A percentile compares a stretch with the other conserved stretches of the same genome.
phyloP scores from a whole-genome alignment of 2,797 vertebrate species.

The Tiaroga cobitis region DNA sequence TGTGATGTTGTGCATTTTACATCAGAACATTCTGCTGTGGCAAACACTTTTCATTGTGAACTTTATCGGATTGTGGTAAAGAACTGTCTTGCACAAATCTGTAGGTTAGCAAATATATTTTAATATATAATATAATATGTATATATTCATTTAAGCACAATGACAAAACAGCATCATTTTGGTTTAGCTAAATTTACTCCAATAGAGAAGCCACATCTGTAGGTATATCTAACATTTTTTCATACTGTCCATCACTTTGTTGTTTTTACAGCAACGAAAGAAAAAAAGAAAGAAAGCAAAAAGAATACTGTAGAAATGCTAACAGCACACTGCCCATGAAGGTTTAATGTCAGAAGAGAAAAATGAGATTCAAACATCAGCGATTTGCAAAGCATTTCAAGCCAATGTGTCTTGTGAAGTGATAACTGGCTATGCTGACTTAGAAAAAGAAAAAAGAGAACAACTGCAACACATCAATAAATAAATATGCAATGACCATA shows the following conservation, averaged over 20 bases:
- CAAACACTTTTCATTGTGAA: not conserved
- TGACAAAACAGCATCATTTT: slow-evolving; percentile 81
- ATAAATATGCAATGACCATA: slow-evolving; percentile 11
- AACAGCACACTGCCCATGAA: slow-evolving; percentile 71
- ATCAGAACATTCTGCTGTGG: not conserved
- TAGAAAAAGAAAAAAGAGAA: not conserved
- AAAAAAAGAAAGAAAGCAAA: slow-evolving; percentile 59
- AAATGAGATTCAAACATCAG: slow-evolving; percentile 33
- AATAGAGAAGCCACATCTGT: slow-evolving; percentile 75
- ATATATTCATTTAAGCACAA: slow-evolving; percentile 82
- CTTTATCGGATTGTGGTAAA: not conserved
- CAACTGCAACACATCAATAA: slow-evolving; percentile 2
- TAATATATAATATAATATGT: slow-evolving; percentile 83
- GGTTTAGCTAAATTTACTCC: slow-evolving; percentile 78
- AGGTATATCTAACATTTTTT: slow-evolving; percentile 60
- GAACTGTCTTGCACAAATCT: slow-evolving; percentile 10
- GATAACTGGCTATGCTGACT: slow-evolving; percentile 1
- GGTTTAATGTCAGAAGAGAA: slow-evolving; percentile 42
- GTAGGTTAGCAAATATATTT: slow-evolving; percentile 85
- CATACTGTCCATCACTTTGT: slow-evolving; percentile 55
- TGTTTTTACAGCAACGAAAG: slow-evolving; percentile 64
- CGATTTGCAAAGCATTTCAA: slow-evolving; percentile 9
- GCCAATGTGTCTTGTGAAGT: slow-evolving; percentile 10
- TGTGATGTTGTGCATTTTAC: not conserved
- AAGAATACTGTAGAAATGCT: slow-evolving; percentile 53